Conservation (phyloP, 2,888 invertebrate species). For the Julus scanicus region DNA sequence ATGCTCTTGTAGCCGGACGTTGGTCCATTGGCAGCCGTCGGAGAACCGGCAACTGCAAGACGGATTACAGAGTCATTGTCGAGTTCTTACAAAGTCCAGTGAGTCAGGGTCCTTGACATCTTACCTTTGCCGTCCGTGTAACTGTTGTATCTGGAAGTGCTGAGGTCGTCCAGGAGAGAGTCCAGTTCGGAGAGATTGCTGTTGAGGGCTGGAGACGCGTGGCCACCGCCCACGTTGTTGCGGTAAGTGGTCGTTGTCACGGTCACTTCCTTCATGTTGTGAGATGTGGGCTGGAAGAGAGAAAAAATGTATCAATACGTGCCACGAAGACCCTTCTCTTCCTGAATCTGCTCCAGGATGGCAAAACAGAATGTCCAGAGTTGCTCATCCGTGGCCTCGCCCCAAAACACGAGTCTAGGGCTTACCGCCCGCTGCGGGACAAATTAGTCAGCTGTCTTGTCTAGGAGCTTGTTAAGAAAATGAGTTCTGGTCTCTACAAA, state of each 20-base stretch:
- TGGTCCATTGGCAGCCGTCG: conserved; percentile 13
- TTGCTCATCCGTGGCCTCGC: too few relatives aligned
- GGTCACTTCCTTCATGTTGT: conserved; percentile 66
- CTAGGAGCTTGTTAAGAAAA: too few relatives aligned
- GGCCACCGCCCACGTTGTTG: neutral
- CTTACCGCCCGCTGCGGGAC: too few relatives aligned
- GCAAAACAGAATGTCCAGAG: too few relatives aligned
- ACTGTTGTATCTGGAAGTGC: conserved; percentile 69
- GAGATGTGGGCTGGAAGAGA: conserved; percentile 9
- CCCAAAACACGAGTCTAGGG: too few relatives aligned
- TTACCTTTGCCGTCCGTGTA: conserved; percentile 60
- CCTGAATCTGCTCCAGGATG: too few relatives aligned
- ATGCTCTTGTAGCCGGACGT: conserved; percentile 48
- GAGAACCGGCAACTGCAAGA: conserved; percentile 24
- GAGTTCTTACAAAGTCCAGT: neutral
- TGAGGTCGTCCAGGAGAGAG: conserved; percentile 89
- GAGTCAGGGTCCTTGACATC: neutral
- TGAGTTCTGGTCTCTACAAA: too few relatives aligned
- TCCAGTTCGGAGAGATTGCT: conserved; percentile 92
- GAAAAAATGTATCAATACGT: neutral
- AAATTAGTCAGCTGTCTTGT: too few relatives aligned
- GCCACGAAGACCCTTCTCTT: neutral
- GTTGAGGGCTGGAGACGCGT: conserved; percentile 67
- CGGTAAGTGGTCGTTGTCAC: conserved; percentile 60
- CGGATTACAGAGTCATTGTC: neutral